Conservation (phyloP, 2,888 invertebrate species). For the Cantharis rufa region DNA sequence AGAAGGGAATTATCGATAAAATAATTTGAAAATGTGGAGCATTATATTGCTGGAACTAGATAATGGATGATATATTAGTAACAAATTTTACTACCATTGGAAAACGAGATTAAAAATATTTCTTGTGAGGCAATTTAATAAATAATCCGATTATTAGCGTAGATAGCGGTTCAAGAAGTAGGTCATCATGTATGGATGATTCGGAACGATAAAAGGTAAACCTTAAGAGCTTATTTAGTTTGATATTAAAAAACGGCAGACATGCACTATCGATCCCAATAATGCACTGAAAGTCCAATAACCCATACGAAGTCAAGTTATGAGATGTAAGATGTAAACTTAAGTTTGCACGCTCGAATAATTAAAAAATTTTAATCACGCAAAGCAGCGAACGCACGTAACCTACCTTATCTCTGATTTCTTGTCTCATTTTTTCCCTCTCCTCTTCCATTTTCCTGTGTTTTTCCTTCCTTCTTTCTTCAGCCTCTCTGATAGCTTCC, state of each 20-base stretch:
- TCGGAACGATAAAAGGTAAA: slow-evolving; percentile 1
- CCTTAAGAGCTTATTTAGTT: slow-evolving; percentile 3
- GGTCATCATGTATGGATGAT: slow-evolving; percentile 12
- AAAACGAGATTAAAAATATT: neutral
- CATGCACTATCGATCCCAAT: slow-evolving; percentile 16
- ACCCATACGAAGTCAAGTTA: neutral
- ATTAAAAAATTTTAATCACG: neutral
- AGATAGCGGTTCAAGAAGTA: neutral
- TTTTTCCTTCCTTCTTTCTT: slow-evolving; percentile 98
- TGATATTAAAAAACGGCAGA: slow-evolving; percentile 13
- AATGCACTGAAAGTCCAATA: neutral
- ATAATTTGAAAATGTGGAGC: neutral
- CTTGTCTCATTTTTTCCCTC: slow-evolving; percentile 98
- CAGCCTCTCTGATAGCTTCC: slow-evolving; percentile 97
- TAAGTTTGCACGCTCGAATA: neutral
- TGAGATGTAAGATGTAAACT: neutral
- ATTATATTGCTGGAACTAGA: neutral
- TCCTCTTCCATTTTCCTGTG: slow-evolving; percentile 99
- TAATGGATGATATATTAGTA: neutral
- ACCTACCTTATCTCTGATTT: slow-evolving; percentile 97
- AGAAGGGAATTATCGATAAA: neutral
- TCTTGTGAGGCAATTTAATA: neutral
- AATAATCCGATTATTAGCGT: neutral
- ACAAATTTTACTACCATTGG: neutral
- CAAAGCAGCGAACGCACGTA: neutral